phyloP scores from a whole-genome alignment of 2,797 vertebrate species.

The Pangasius sanitwongsei region DNA sequence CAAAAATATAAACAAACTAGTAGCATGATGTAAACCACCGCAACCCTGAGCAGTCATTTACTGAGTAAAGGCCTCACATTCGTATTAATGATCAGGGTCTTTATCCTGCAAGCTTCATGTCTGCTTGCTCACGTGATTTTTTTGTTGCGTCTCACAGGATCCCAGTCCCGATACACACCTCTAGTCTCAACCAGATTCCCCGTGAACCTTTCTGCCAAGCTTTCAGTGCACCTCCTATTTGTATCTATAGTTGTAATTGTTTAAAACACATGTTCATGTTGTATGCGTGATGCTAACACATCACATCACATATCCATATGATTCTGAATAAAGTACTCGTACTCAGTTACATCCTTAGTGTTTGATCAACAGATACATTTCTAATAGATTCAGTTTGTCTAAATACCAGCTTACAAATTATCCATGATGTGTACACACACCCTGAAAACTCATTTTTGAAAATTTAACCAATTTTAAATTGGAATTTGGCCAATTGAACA shows the following conservation, averaged over 20 bases:
- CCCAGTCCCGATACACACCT: not conserved
- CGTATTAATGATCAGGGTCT: not conserved
- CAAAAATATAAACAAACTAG: not conserved
- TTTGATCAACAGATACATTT: not conserved
- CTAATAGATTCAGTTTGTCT: not conserved
- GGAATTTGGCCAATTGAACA: too few species aligned
- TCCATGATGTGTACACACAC: too few species aligned
- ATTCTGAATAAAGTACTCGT: not conserved
- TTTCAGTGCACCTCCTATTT: not conserved
- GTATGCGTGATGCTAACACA: too few species aligned
- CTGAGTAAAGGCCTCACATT: not conserved
- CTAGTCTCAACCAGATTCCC: not conserved
- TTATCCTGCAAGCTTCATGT: not conserved
- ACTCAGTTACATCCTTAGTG: not conserved
- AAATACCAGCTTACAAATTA: not conserved
- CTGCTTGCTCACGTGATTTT: not conserved
- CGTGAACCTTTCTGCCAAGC: not conserved
- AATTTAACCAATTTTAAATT: too few species aligned
- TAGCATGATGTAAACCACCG: not conserved
- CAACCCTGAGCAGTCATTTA: not conserved
- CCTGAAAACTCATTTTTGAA: too few species aligned
- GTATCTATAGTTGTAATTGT: not conserved
- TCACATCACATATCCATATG: not conserved
- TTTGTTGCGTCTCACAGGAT: not conserved
- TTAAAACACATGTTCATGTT: not conserved